These are phyloP conservation scores for Falco rusticolus DNA, from an alignment of 2,797 vertebrate genomes.

Conservation along the genomic window DNA sequence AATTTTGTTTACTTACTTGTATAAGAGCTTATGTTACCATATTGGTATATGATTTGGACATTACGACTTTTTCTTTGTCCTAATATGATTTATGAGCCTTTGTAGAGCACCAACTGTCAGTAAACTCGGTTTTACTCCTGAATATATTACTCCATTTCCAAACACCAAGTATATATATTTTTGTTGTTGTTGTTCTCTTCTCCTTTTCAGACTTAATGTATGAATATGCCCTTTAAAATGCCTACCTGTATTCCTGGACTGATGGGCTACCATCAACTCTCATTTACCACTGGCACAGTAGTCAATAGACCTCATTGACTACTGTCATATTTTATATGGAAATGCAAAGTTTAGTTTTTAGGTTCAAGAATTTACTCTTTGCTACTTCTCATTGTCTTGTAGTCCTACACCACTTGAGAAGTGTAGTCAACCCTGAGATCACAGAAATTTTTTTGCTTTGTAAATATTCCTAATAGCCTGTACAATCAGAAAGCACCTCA, in stretches of 20 bases:
- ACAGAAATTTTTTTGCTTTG: not conserved
- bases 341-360: not conserved
- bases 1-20: not conserved
- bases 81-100: not conserved
- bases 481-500: not conserved
- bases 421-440: not conserved
- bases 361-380: not conserved
- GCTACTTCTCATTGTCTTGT: not conserved
- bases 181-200: not conserved
- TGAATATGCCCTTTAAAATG: not conserved
- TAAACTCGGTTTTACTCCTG: not conserved
- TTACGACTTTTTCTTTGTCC: not conserved
- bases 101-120: not conserved
- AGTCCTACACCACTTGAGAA: not conserved
- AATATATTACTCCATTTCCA: not conserved
- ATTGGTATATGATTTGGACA: not conserved
- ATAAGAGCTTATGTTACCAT: not conserved
- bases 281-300: not conserved
- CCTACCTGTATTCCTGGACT: not conserved
- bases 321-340: not conserved
- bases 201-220: not conserved
- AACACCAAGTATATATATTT: not conserved
- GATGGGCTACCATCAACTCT: not conserved
- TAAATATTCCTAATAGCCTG: not conserved
- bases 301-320: not conserved